These are phyloP conservation scores for Willisornis vidua DNA, from an alignment of 2,113 vertebrate genomes.

Conservation along the genomic window DNA sequence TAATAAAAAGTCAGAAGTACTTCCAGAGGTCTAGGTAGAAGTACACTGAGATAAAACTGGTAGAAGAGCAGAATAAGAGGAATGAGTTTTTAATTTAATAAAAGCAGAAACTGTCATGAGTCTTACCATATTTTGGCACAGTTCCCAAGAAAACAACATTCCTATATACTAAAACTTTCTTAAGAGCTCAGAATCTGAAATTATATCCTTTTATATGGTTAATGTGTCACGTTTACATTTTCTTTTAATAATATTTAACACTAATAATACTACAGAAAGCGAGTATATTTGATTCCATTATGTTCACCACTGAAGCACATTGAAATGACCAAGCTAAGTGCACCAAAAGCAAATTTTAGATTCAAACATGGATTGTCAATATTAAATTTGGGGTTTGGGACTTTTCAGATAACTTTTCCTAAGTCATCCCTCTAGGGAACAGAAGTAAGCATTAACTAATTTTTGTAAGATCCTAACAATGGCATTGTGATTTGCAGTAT, in stretches of 20 bases:
- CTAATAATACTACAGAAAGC: not conserved
- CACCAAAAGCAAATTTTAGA: not conserved
- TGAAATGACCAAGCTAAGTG: not conserved
- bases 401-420: not conserved
- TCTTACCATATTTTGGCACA: not conserved
- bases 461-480: not conserved
- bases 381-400: not conserved
- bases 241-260: not conserved
- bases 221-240: not conserved
- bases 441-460: not conserved
- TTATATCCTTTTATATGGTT: not conserved
- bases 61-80: not conserved
- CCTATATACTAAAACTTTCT: not conserved
- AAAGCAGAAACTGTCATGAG: not conserved
- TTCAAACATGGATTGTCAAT: not conserved
- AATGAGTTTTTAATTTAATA: constrained; percentile 11
- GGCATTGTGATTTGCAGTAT: not conserved
- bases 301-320: not conserved
- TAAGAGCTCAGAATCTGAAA: not conserved
- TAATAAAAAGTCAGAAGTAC: not conserved
- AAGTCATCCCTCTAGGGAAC: not conserved
- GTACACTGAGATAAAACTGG: not conserved
- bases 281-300: not conserved
- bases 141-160: not conserved
- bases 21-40: not conserved